phyloP scores from a whole-genome alignment of 2,797 vertebrate species.

The Spondyliosoma cantharus region DNA sequence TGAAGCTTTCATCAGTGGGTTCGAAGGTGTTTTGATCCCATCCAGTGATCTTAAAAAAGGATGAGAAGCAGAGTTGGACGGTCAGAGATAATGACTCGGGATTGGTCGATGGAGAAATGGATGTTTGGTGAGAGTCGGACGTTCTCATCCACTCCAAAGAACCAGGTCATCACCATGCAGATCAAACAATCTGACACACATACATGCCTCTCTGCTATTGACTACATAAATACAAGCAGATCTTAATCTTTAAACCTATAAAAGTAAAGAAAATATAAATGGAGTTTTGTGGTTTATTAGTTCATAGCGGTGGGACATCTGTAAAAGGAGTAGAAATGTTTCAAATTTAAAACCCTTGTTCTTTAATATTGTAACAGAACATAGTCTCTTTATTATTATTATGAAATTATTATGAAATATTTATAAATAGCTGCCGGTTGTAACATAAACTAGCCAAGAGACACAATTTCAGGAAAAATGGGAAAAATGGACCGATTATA shows the following conservation, averaged over 20 bases:
- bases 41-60: conserved; percentile 43
- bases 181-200: conserved; percentile 52
- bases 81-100: conserved; percentile 51
- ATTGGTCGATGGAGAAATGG: conserved; percentile 57
- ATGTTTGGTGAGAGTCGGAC: conserved; percentile 33
- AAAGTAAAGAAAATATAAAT: not conserved
- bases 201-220: not conserved
- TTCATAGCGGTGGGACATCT: not conserved
- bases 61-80: conserved; percentile 25
- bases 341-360: too few relatives aligned
- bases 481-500: too few relatives aligned
- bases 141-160: conserved; percentile 46
- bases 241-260: not conserved
- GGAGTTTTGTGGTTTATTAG: not conserved
- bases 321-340: too few relatives aligned
- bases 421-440: not conserved
- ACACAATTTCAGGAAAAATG: too few relatives aligned
- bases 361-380: not conserved
- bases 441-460: too few relatives aligned
- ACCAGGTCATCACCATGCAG: conserved; percentile 4
- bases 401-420: not conserved
- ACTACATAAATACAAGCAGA: too few relatives aligned
- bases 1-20: conserved; percentile 79
- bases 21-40: conserved; percentile 68
- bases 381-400: not conserved